A percentile compares a stretch with the other conserved stretches of the same genome.
Evolutionary conservation across 2,888 invertebrate species (phyloP).

Genomic region (Chelonus formosanus): DNA sequence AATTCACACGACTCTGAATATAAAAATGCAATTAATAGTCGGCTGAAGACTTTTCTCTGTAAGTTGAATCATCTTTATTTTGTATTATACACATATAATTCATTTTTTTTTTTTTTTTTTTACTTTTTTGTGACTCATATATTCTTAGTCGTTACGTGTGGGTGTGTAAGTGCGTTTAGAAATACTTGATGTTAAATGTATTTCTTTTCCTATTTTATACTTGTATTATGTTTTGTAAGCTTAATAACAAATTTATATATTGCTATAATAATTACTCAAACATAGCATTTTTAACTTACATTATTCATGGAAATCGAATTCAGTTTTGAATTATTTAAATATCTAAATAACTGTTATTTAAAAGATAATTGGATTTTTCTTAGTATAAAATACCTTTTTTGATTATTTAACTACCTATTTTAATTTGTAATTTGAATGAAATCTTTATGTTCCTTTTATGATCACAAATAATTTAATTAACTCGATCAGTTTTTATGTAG

Average conservation of each 20-base stretch:
- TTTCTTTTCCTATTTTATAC: slow-evolving; percentile 9
- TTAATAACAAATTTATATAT: slow-evolving; percentile 2
- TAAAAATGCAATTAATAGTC: slow-evolving; percentile 45
- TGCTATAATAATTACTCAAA: background rate
- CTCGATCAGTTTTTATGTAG: slow-evolving; percentile 20
- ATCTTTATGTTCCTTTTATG: slow-evolving; percentile 1
- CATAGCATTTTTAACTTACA: too few relatives aligned
- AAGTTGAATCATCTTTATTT: slow-evolving; percentile 38
- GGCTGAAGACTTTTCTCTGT: slow-evolving; percentile 43
- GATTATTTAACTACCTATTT: background rate
- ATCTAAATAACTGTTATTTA: too few relatives aligned
- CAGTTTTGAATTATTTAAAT: too few relatives aligned
- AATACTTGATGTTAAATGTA: slow-evolving; percentile 14
- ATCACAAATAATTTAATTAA: slow-evolving; percentile 24
- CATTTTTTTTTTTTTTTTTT: slow-evolving; percentile 33
- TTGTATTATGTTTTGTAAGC: background rate
- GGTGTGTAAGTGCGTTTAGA: slow-evolving; percentile 31
- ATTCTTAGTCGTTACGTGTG: slow-evolving; percentile 39
- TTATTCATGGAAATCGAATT: too few relatives aligned
- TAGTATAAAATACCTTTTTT: background rate
- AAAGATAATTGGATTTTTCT: too few relatives aligned
- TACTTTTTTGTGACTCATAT: slow-evolving; percentile 42
- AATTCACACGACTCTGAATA: slow-evolving; percentile 28
- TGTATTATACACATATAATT: slow-evolving; percentile 13
- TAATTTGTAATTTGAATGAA: background rate